Base-by-base conservation (phyloP, 2,797 vertebrate species). In the Channallabes apus region DNA sequence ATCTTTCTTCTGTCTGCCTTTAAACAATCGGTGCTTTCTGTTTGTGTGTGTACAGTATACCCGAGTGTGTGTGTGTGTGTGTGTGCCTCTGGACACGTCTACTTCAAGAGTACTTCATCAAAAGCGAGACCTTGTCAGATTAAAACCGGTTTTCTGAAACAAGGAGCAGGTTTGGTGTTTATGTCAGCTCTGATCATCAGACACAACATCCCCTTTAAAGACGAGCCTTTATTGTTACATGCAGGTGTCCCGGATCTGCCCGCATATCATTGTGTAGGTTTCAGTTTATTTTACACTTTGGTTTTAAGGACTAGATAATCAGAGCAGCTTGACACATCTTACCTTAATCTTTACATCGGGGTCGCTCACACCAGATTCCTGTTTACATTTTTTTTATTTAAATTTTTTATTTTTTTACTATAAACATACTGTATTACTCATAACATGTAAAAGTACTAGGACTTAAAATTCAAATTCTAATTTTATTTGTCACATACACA, bases 1-100 rank as follows among this genome's bases (percentile, higher is more conserved):
- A 89, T 91, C 87, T 88, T 91, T 93, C 83, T 29, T 85, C 90
- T 86, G 93, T 93, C 93, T 95, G 90, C 88, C 81, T 46, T 84
- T 88, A 79, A 18, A 93, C 92, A 94, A 92, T 88, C 24, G 27
- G 51, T 88, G 11, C 51, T 86, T 89, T 90, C 78, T 87, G 85
- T 71, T 86, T 87, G 80, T 82, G 87, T 69, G 78, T 78, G 54
- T 68, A 58, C 85, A 84, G 41, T 51, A 11, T 51, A 9, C 12
- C 1, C 11, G 46, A 12, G 46, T 51, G 46, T 51, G 46, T 51
- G 46, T 51, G 46, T 51, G 46, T 14, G 46, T 14, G 85, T 68
- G 86, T 87, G 80, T 80, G 87, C 72, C 80, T 76, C 54, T 68
- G 12, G 32, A 58, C 85, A 84, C 12, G 56, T 67, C 62, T 62